Evolutionary conservation across 2,113 vertebrate species (phyloP).

Genomic region (Steatornis caripensis): DNA sequence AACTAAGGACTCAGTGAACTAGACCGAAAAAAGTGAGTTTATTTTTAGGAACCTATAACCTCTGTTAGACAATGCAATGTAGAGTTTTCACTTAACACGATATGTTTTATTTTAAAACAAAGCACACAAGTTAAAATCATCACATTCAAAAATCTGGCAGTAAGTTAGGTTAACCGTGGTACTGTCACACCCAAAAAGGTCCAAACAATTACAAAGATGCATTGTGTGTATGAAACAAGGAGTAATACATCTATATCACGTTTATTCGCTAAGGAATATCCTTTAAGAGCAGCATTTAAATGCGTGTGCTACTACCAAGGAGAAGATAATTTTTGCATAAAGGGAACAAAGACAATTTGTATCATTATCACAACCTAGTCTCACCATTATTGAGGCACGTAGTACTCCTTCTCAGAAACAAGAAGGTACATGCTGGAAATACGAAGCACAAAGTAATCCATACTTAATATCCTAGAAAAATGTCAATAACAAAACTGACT

Average conservation of each 20-base stretch:
- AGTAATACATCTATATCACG: neutral
- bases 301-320: neutral
- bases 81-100: neutral
- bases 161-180: neutral
- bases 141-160: neutral
- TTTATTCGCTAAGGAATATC: neutral
- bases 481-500: neutral
- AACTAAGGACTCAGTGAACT: neutral
- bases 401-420: neutral
- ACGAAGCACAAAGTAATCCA: fast-evolving
- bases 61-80: neutral
- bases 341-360: neutral
- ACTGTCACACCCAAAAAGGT: neutral
- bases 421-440: neutral
- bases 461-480: neutral
- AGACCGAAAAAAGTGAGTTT: neutral
- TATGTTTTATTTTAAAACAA: neutral
- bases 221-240: neutral
- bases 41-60: neutral
- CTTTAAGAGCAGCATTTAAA: neutral
- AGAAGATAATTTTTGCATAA: neutral
- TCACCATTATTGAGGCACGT: neutral
- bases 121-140: neutral
- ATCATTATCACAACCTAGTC: neutral
- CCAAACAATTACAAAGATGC: neutral